Base-by-base conservation (phyloP, 1,140 invertebrate species). In the Trigoniulus corallinus region DNA sequence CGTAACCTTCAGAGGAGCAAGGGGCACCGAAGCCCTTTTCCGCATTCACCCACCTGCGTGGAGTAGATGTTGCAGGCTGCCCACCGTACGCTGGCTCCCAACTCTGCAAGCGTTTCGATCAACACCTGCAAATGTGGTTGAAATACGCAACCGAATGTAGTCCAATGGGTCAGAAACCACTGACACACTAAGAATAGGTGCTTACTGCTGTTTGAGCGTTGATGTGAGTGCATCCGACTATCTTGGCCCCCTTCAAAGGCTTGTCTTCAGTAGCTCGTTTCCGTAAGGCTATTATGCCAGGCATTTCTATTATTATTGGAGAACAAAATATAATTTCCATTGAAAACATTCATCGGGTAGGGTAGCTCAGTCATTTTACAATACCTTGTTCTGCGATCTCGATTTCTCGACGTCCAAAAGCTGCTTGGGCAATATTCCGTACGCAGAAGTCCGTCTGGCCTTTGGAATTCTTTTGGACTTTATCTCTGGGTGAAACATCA, bases 21-120 rank as follows among this genome's bases (percentile, higher is more conserved):
- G n/a, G n/a, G n/a, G n/a, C n/a, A n/a, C n/a, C n/a, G n/a, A n/a
- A n/a, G n/a, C n/a, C n/a, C n/a, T n/a, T n/a, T n/a, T n/a, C n/a
- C n/a, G n/a, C 12, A 13, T 7, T 12, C 29, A 48, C n/a, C n/a
- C 66, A 80, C 79, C 71, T 94, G 92, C 3, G 93, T 97, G 37
- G 92, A 97, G 68, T 95, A 97, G 57, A 98, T 98, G 70, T 98
- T 98, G 66, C 93, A 98, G 3, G 92, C 89, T 0, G 89, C 81
- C 92, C 92, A 96, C 63, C 92, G 64, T 0, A 95, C 80, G 56
- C 84, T 81, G 13, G 92, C 92, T 0, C 92, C 93, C 13, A 96
- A 70, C 47, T 87, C 81, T 1, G 80, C 78, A 23, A 97, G 67
- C 0, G 92, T 96, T 68, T 98, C 92, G 50, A 97, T 88, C 34